Base-by-base conservation (phyloP, 1,140 invertebrate genomes). In the Littorina saxatilis region DNA sequence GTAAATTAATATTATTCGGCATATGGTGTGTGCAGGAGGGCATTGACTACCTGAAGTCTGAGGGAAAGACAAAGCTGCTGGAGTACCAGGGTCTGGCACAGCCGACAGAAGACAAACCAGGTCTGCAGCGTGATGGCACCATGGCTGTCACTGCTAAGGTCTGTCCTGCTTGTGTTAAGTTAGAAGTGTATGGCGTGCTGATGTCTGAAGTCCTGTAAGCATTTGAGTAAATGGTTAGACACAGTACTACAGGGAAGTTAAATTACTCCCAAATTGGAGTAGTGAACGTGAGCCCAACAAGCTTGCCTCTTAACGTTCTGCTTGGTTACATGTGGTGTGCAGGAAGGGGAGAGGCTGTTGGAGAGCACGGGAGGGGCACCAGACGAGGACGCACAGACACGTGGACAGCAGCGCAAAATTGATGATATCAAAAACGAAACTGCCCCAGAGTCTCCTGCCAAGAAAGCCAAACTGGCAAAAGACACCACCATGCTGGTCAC, bases 71-170 rank as follows among this genome's bases (percentile, higher is more conserved):
- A 17, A 87, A 74, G 29, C 76, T 90, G 17, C 79, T 90, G 40
- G 85, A 88, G 58, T 83, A 82, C 77, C 87, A 88, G 74, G 89
- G 89, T 0, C 68, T 90, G 43, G 86, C 37, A 29, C 32, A 75
- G 13, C 73, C 86, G 35, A 86, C 84, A 23, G 58, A 66, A 2
- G 82, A 83, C 68, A 87, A 89, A 74, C 84, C 87, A 52, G 35
- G 63, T 2, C 43, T 88, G 2, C 81, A 79, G n/a, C 80, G 84
- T 75, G 88, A 86, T 43, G 72, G 83, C 15, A 90, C 89, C 7
- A 90, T 90, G 88, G 86, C 82, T 23, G 83, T 82, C 27, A 88
- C 88, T n/a, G 87, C 87, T 39, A 90, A 90, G 87, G 89, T 90
- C 61, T 17, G 73, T 47, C 55, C 7, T 4, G n/a, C n/a, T n/a